Conservation (phyloP, 1,140 invertebrate genomes). For the Euglossa dilemma region DNA sequence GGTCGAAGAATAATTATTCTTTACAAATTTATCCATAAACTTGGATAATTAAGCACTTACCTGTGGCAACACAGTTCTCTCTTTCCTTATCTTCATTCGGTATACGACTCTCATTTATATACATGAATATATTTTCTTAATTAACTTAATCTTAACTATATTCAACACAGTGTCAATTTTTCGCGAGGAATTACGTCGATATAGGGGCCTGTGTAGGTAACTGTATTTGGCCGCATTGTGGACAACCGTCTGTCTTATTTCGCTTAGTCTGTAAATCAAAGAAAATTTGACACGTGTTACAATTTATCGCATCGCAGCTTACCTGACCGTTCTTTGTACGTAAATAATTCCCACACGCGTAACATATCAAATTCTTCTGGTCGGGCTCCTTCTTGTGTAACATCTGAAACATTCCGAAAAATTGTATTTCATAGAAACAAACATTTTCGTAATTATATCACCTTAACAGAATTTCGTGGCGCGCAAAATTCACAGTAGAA, state of each 20-base stretch:
- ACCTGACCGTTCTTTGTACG: background rate
- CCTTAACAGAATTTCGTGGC: background rate
- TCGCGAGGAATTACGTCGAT: background rate
- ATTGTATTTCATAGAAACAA: background rate
- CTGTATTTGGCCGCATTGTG: slow-evolving; percentile 25
- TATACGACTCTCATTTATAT: background rate
- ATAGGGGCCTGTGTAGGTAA: background rate
- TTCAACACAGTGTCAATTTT: background rate
- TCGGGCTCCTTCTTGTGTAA: background rate
- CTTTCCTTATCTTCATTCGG: background rate
- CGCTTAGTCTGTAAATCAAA: slow-evolving; percentile 20
- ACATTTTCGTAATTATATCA: slow-evolving; percentile 7
- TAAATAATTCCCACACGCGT: background rate
- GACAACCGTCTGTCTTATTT: slow-evolving; percentile 18
- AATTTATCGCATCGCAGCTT: background rate
- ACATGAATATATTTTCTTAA: background rate
- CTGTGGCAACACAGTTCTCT: background rate
- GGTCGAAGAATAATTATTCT: background rate
- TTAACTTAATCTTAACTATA: background rate
- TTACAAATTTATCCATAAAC: background rate
- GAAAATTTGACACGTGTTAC: background rate
- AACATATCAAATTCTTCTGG: background rate
- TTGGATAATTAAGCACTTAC: background rate
- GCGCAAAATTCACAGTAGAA: slow-evolving; percentile 56
- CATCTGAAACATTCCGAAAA: background rate